These are phyloP conservation scores for Dasysyrphus tricinctus DNA, from an alignment of 2,888 invertebrate species.

Conservation along the genomic window DNA sequence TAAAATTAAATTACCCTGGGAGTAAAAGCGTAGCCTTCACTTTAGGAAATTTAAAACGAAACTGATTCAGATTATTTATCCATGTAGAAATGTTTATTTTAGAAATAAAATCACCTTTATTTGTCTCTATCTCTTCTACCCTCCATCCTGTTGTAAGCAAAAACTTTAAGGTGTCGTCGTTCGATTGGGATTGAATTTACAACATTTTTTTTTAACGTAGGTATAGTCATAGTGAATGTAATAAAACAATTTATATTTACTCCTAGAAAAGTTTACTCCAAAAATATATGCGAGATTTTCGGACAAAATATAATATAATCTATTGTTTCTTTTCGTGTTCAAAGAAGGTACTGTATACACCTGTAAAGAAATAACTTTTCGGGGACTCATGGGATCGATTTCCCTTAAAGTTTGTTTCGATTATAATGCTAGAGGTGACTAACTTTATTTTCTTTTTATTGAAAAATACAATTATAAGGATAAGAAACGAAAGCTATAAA, in stretches of 20 bases:
- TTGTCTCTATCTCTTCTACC: too few relatives aligned
- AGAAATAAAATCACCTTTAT: too few relatives aligned
- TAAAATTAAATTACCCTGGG: too few relatives aligned
- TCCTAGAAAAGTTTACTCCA: constrained; percentile 44
- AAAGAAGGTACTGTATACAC: constrained; percentile 15
- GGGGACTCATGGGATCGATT: constrained; percentile 69
- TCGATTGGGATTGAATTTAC: neutral
- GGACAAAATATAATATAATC: constrained; percentile 50
- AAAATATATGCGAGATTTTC: constrained; percentile 26
- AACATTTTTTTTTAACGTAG: neutral
- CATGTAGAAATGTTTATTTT: too few relatives aligned
- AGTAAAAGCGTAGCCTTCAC: too few relatives aligned
- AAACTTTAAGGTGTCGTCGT: neutral
- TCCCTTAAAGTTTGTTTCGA: constrained; percentile 38
- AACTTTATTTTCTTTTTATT: constrained; percentile 52
- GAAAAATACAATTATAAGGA: constrained; percentile 59
- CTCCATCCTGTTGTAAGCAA: neutral
- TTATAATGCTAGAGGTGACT: constrained; percentile 33
- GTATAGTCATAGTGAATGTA: constrained; percentile 7
- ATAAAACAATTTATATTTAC: constrained; percentile 55
- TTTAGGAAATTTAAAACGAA: too few relatives aligned
- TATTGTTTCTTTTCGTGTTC: constrained; percentile 51
- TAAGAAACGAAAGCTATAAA: constrained; percentile 11
- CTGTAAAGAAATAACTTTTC: constrained; percentile 62
- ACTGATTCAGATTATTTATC: too few relatives aligned